Evolutionary conservation across 1,140 invertebrate genomes (phyloP).

Genomic region (Orchestia grillus): DNA sequence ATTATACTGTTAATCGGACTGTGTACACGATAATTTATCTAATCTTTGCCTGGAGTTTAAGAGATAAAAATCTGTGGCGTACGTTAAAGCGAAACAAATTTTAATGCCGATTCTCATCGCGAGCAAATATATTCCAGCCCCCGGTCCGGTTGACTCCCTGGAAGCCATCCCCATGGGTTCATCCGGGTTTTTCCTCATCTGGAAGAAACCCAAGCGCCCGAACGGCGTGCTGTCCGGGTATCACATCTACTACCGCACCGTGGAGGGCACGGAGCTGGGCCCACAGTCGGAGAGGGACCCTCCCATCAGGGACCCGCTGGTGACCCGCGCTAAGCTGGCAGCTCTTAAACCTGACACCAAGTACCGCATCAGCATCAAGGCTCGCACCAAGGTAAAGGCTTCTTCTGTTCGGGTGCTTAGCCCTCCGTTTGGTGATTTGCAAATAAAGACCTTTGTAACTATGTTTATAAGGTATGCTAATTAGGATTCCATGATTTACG

Average conservation of each 20-base stretch:
- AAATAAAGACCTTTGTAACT: too few relatives aligned
- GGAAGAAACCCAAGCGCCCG: constrained; percentile 92
- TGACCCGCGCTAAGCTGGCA: constrained; percentile 85
- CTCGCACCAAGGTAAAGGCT: constrained; percentile 77
- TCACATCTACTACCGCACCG: constrained; percentile 89
- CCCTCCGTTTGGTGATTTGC: too few relatives aligned
- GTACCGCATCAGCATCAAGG: constrained; percentile 86
- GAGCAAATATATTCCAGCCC: constrained; percentile 74
- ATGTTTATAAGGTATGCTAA: too few relatives aligned
- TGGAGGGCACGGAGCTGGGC: constrained; percentile 79
- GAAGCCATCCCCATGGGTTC: constrained; percentile 89
- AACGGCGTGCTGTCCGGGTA: constrained; percentile 96
- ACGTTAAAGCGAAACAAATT: too few relatives aligned
- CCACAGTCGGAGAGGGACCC: constrained; percentile 81
- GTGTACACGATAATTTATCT: too few relatives aligned
- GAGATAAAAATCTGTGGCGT: too few relatives aligned
- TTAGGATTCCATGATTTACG: too few relatives aligned
- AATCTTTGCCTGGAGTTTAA: too few relatives aligned
- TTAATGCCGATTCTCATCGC: too few relatives aligned
- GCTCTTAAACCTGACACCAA: constrained; percentile 87
- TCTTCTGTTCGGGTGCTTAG: too few relatives aligned
- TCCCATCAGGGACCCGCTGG: constrained; percentile 79
- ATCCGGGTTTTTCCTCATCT: constrained; percentile 87
- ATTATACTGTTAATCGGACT: too few relatives aligned
- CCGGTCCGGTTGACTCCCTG: constrained; percentile 87